Conservation (phyloP, 2,797 vertebrate genomes). For the Crenichthys baileyi region DNA sequence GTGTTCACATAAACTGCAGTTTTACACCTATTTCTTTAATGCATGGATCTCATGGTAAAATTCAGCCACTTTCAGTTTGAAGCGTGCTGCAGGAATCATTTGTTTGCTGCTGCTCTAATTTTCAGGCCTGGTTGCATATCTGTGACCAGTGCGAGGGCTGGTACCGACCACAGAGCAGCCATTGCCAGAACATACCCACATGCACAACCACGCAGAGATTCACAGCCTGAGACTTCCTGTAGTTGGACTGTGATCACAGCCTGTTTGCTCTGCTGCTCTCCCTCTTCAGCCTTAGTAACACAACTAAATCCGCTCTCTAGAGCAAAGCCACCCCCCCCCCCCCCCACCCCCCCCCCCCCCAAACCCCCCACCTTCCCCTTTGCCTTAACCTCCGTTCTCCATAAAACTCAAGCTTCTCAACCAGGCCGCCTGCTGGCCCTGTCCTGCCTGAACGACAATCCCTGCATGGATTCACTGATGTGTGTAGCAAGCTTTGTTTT, state of each 20-base stretch:
- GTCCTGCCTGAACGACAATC: conserved; percentile 18
- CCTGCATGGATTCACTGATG: conserved; percentile 16
- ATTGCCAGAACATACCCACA: conserved; percentile 52
- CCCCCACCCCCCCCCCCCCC: not conserved
- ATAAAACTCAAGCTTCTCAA: conserved; percentile 37
- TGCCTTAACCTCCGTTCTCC: conserved; percentile 41
- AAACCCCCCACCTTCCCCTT: conserved; percentile 25
- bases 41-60: not conserved
- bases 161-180: conserved; percentile 35
- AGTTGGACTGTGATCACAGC: conserved; percentile 58
- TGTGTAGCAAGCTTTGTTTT: conserved; percentile 24
- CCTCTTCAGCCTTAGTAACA: conserved; percentile 17
- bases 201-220: conserved; percentile 44
- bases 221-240: conserved; percentile 71
- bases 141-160: conserved; percentile 25
- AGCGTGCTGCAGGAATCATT: conserved; percentile 24
- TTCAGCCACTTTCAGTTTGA: too few relatives aligned
- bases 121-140: conserved; percentile 22
- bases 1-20: conserved; percentile 14
- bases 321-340: conserved; percentile 10
- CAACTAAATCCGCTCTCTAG: conserved; percentile 34
- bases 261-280: conserved; percentile 44
- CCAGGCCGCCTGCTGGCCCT: conserved; percentile 17
- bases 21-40: not conserved
- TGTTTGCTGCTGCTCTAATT: conserved; percentile 16